Evolutionary conservation across 2,797 vertebrate species (phyloP).

Genomic region (Halcyon chelicuti): DNA sequence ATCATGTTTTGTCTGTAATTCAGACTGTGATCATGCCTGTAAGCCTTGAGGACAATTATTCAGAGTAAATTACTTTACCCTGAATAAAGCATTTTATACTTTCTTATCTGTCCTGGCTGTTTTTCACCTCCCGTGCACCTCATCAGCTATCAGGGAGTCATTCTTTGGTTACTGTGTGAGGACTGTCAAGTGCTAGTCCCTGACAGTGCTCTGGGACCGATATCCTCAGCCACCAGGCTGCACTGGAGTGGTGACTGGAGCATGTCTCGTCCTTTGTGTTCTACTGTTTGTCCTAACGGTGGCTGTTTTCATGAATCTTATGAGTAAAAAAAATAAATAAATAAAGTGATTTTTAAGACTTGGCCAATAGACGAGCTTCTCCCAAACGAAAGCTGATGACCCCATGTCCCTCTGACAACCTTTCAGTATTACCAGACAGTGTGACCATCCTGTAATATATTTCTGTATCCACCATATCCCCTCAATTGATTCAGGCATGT

Average conservation of each 20-base stretch:
- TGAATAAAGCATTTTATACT: neutral
- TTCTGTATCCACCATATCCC: neutral
- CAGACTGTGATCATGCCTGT: neutral
- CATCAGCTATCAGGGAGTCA: neutral
- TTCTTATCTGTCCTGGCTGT: neutral
- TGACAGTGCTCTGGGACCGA: neutral
- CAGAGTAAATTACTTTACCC: neutral
- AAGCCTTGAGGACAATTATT: neutral
- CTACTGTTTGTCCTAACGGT: neutral
- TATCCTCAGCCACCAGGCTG: neutral
- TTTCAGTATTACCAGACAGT: neutral
- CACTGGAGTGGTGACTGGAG: neutral
- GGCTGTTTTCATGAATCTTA: neutral
- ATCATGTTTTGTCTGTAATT: neutral
- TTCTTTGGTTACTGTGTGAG: neutral
- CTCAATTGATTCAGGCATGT: neutral
- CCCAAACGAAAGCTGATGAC: neutral
- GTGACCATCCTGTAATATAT: neutral
- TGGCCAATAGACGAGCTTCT: neutral
- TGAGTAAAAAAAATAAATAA: neutral
- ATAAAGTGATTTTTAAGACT: neutral
- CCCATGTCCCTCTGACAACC: neutral
- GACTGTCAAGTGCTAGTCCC: neutral
- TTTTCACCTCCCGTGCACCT: neutral
- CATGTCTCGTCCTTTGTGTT: accelerated